Evolutionary conservation across 1,140 invertebrate species (phyloP).

Genomic region (Eubasilissa regina): DNA sequence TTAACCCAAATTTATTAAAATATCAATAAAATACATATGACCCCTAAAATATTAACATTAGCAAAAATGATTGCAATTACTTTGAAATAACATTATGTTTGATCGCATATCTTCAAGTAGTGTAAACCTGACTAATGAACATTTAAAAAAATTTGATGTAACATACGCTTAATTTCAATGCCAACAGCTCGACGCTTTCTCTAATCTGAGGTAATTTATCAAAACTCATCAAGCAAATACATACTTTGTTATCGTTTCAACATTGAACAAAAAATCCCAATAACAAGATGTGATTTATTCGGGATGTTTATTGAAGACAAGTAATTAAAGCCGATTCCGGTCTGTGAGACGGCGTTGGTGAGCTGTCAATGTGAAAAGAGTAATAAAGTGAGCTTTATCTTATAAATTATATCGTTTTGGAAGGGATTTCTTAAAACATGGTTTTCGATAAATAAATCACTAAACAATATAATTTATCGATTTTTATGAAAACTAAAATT

Average conservation of each 20-base stretch:
- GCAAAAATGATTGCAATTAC: too few relatives aligned
- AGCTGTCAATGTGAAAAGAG: constrained; percentile 5
- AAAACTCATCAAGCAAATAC: not conserved
- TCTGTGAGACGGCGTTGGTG: constrained; percentile 6
- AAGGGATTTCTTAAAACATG: constrained; percentile 12
- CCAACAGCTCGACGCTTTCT: too few relatives aligned
- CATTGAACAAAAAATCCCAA: not conserved
- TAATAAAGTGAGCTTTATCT: not conserved
- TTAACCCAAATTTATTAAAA: too few relatives aligned
- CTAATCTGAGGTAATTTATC: not conserved
- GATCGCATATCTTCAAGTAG: too few relatives aligned
- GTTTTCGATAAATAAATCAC: too few relatives aligned
- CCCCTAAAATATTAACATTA: too few relatives aligned
- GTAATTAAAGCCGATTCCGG: constrained; percentile 5
- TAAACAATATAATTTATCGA: not conserved
- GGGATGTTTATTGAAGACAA: constrained; percentile 1
- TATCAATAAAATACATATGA: too few relatives aligned
- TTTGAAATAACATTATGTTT: too few relatives aligned
- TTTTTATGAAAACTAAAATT: not conserved
- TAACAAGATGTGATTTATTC: constrained; percentile 11
- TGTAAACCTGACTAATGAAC: too few relatives aligned
- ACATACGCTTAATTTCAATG: too few relatives aligned
- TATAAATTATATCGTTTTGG: not conserved
- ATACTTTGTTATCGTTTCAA: not conserved
- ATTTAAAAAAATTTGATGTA: too few relatives aligned